A percentile compares a stretch with the other conserved stretches of the same genome.
These are phyloP conservation scores for Gobionotothen gibberifrons DNA, from an alignment of 2,797 vertebrate species.

Conservation along the genomic window DNA sequence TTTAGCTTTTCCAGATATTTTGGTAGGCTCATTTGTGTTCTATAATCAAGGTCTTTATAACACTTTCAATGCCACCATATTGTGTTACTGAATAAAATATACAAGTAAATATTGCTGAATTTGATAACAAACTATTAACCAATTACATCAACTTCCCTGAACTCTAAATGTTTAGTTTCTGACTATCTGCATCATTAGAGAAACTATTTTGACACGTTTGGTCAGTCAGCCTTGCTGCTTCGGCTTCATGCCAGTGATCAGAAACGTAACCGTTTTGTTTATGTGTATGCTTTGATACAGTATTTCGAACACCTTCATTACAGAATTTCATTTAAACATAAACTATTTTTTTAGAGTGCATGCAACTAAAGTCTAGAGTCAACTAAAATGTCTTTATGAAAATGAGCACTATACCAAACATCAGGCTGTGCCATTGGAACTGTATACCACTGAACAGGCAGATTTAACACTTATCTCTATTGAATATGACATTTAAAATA, in stretches of 20 bases:
- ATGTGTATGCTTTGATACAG: neutral
- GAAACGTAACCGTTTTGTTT: constrained; percentile 10
- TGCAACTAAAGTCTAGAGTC: neutral
- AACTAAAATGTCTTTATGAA: constrained; percentile 12
- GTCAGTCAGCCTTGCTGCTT: neutral
- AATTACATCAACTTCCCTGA: neutral
- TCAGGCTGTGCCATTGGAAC: constrained; percentile 8
- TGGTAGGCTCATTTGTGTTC: constrained; percentile 25
- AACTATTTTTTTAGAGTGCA: neutral
- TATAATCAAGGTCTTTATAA: constrained; percentile 22
- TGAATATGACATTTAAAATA: neutral
- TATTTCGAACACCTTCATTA: neutral
- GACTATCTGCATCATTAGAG: neutral
- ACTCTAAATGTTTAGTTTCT: constrained; percentile 20
- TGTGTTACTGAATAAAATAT: constrained; percentile 7
- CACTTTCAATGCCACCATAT: neutral
- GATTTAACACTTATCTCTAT: constrained; percentile 3
- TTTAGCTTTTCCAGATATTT: constrained; percentile 11
- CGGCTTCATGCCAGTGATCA: constrained; percentile 1
- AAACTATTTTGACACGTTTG: neutral
- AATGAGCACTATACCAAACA: constrained; percentile 21
- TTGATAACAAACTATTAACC: constrained; percentile 34
- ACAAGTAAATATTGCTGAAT: constrained; percentile 10
- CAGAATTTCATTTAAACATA: constrained; percentile 9
- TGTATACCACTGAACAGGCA: constrained; percentile 1